A percentile compares a stretch with the other conserved stretches of the same genome.
Evolutionary conservation across 2,113 vertebrate species (phyloP).

Genomic region (Pitta sordida): DNA sequence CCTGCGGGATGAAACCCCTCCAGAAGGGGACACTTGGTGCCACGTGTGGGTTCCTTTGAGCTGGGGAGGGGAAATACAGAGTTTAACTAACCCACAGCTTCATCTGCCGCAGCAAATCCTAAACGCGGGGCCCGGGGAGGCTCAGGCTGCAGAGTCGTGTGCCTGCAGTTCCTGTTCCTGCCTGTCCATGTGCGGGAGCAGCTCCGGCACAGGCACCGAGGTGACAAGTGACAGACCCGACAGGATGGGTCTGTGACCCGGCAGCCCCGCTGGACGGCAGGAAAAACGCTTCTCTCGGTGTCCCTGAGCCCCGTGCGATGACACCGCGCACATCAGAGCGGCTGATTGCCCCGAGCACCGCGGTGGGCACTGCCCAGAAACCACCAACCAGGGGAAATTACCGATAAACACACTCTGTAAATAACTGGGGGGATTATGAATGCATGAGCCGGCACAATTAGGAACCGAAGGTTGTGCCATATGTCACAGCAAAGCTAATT

Average conservation of each 20-base stretch:
- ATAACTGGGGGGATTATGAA: slow-evolving; percentile 22
- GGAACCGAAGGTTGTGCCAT: slow-evolving; percentile 17
- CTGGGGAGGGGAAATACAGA: background rate
- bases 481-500: slow-evolving; percentile 37
- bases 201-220: background rate
- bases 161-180: background rate
- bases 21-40: too few species aligned
- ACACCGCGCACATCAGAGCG: background rate
- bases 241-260: background rate
- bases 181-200: background rate
- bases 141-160: background rate
- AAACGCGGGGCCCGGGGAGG: accelerated
- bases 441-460: slow-evolving; percentile 45
- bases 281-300: background rate
- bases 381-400: background rate
- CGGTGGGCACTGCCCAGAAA: background rate
- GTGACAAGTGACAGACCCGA: background rate
- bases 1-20: background rate
- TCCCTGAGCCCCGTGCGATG: background rate
- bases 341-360: background rate
- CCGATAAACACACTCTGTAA: background rate
- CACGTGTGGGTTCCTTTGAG: background rate
- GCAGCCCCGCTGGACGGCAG: background rate
- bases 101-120: background rate
- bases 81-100: background rate